Base-by-base conservation (phyloP, 2,797 vertebrate species). In the Melanotaenia pygmaea region DNA sequence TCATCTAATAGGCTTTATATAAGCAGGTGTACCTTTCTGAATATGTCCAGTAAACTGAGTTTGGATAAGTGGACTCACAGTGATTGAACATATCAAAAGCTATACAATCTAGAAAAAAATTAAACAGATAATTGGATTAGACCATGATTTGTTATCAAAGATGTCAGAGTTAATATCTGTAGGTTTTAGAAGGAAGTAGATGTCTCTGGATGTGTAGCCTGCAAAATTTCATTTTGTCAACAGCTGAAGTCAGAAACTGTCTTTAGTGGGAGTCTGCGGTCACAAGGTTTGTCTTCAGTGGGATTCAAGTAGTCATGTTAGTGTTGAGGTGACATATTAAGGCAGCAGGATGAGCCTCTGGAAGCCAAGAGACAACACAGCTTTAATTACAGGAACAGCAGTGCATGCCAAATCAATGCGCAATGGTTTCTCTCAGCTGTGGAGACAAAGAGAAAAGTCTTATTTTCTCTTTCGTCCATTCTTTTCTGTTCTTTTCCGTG, bases 381-480 rank as follows among this genome's bases (percentile, higher is more conserved):
- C 58, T 83, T 83, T 84, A 60, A 76, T 84, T 76, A 80, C 60
- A 81, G 65, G 67, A 86, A 74, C 80, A 83, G 63, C 60, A 66
- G 71, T 68, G 51, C 45, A 57, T 69, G 73, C 84, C 79, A 76
- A 59, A 79, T 80, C 56, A 54, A 73, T 64, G 45, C 47, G 51
- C 65, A 68, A 51, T 74, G 69, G 64, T 80, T 83, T 79, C 56
- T 73, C 61, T 72, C 63, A 74, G 66, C 50, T 47, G 45, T 62
- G 75, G 26, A 75, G 18, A 16, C 24, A 80, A 28, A 22, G 16
- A 32, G 60, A 11, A 64, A 24, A 53, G 32, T 53, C 53, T 79
- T 51, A 50, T 62, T 62, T 64, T 58, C 77, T 59, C 76, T 60
- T 38, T n/a, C 18, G 24, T 51, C 37, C 68, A 61, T 62, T 76